Evolutionary conservation across 2,888 invertebrate genomes (phyloP).

Genomic region (Druceiella hillmani): DNA sequence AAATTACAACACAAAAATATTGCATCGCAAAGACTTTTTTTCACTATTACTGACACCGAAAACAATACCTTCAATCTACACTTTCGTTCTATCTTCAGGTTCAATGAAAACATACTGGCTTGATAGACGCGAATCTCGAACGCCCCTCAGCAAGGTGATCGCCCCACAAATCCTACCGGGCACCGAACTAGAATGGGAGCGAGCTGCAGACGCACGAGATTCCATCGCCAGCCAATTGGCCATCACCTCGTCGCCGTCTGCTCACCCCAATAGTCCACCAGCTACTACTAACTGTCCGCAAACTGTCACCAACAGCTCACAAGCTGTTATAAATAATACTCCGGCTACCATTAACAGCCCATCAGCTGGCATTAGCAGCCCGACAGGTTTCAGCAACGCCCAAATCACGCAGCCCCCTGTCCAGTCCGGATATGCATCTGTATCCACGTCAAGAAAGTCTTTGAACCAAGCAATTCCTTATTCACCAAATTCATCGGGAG

Average conservation of each 20-base stretch:
- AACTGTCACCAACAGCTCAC: no score
- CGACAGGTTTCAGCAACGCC: conserved; percentile 28
- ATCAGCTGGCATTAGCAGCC: conserved; percentile 8
- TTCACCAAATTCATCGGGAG: conserved; percentile 37
- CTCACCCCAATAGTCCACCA: conserved; percentile 5
- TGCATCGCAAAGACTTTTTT: no score
- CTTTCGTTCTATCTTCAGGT: conserved; percentile 46
- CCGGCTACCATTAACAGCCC: no score
- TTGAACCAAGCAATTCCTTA: conserved; percentile 22
- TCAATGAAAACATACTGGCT: conserved; percentile 89
- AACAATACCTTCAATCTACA: no score
- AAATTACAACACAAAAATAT: no score
- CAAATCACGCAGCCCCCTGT: conserved; percentile 23
- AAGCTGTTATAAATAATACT: no score
- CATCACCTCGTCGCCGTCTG: no score
- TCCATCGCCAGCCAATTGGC: conserved; percentile 46
- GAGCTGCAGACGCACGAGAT: conserved; percentile 41
- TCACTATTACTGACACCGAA: no score
- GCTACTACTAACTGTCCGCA: no score
- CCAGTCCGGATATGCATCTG: conserved; percentile 14
- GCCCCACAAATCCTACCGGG: conserved; percentile 40
- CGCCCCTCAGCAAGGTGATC: conserved; percentile 45
- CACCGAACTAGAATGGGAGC: conserved; percentile 44
- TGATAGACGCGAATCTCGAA: conserved; percentile 63
- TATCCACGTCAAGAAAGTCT: no score